Evolutionary conservation across 2,888 invertebrate species (phyloP), one percentile per base, ranked within the genome.

Genomic region (Macaria liturata): DNA sequence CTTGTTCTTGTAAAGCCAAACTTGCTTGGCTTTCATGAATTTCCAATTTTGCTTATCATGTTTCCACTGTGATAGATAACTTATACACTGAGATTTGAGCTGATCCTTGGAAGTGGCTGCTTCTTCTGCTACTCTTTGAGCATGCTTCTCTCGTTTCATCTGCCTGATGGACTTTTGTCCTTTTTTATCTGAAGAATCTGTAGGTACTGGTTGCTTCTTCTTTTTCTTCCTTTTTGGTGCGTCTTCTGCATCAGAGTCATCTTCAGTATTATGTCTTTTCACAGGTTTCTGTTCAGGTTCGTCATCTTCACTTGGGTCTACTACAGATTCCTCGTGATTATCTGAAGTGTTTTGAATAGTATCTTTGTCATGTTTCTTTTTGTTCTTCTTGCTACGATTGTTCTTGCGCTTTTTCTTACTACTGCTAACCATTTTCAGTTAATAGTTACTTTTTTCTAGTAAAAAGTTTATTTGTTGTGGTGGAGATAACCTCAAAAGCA

Each of bases 1-100:
- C 69, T 95, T 93, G 71, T 95, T 93, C 65, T 95, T 94, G 67
- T 94, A 94, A 50, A 97, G 86, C 93, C 96, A 96, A n/a, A 95
- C 93, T 85, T 97, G 97, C 61, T 94, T 94, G 1, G 94, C 82
- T 81, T 97, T 97, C 82, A 95, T 95, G 77, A 97, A 97, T 80
- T 96, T 97, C 97, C 97, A 97, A 69, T 95, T 93, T 46, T 83
- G 84, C 65, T 85, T 93, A 61, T 93, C 92, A 74, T 95, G 91
- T 79, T 96, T 95, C 96, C 97, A 97, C 72, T 94, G 93, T 1
- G 94, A 94, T 51, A 96, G 78, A 75, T 96, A 96, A 72, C 91
- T 94, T 20, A 94, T 84, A 59, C 94, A 94, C 60, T 94, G 94
- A 46, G 93, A 83, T 68, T 93, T 94, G 8, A 93, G 88, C 54